phyloP scores from a whole-genome alignment of 2,113 vertebrate genomes.

The Hippocampus barbouri region DNA sequence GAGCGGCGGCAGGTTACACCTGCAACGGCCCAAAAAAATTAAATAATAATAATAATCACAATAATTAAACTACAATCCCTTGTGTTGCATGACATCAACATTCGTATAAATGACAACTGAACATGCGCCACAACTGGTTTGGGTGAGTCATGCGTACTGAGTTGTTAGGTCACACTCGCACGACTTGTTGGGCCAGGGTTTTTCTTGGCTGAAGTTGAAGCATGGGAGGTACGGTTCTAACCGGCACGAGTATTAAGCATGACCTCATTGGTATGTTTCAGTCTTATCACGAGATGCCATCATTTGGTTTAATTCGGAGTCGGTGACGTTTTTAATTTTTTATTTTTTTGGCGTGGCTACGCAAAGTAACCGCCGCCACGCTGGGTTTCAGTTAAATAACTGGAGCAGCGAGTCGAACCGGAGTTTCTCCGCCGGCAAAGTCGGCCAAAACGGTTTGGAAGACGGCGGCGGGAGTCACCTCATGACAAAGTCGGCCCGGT shows the following conservation, averaged over 20 bases:
- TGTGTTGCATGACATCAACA: not conserved
- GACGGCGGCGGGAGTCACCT: constrained; percentile 72
- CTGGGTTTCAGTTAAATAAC: not conserved
- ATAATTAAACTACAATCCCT: not conserved
- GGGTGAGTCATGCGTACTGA: not conserved
- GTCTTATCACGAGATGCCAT: not conserved
- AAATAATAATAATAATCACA: too few species aligned
- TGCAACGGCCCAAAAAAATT: constrained; percentile 33
- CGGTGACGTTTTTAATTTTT: not conserved
- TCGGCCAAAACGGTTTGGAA: not conserved
- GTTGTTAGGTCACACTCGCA: not conserved
- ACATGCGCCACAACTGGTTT: not conserved
- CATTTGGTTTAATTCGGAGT: not conserved
- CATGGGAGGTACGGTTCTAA: not conserved
- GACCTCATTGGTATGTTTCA: not conserved
- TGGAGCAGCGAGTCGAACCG: not conserved
- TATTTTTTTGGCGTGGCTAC: not conserved
- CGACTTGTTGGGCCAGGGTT: not conserved
- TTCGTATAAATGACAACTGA: not conserved
- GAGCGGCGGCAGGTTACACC: constrained; percentile 94
- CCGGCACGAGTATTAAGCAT: not conserved
- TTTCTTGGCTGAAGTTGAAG: not conserved
- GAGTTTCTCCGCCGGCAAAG: not conserved
- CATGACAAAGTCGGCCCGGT: constrained; percentile 90
- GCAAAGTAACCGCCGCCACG: not conserved